Evolutionary conservation across 2,797 vertebrate genomes (phyloP).

Genomic region (Menidia menidia): DNA sequence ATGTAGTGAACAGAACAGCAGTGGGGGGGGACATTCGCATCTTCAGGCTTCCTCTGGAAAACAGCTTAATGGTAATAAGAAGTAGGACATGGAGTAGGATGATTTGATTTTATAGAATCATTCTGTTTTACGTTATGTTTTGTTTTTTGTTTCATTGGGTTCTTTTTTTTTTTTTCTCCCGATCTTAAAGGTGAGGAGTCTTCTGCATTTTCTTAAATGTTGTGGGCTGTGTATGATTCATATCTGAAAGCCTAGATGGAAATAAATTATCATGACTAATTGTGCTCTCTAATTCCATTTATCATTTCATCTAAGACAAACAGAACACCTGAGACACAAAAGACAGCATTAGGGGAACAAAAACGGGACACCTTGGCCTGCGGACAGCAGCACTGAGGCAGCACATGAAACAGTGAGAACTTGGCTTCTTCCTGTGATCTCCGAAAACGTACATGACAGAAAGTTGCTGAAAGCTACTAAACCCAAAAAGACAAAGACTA

Average conservation of each 20-base stretch:
- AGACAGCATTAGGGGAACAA: background rate
- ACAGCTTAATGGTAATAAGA: constrained; percentile 36
- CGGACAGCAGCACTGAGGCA: constrained; percentile 7
- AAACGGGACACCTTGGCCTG: constrained; percentile 2
- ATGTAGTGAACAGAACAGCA: constrained; percentile 37
- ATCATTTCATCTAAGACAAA: constrained; percentile 2
- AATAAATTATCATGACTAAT: constrained; percentile 28
- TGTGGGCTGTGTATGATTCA: constrained; percentile 39
- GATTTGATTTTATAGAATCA: constrained; percentile 45
- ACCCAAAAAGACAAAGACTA: constrained; percentile 43
- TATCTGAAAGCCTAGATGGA: constrained; percentile 30
- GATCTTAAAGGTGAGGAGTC: constrained; percentile 47
- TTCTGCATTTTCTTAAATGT: constrained; percentile 38
- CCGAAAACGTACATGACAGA: constrained; percentile 49
- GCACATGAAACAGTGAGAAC: constrained; percentile 25
- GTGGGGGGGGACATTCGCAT: constrained; percentile 22
- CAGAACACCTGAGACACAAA: background rate
- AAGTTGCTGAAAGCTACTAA: constrained; percentile 42
- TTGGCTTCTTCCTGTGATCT: constrained; percentile 38
- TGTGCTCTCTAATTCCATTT: constrained; percentile 16
- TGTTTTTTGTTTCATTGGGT: too few relatives aligned
- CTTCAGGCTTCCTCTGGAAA: constrained; percentile 39
- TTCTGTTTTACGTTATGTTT: constrained; percentile 2
- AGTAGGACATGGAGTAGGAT: constrained; percentile 62
- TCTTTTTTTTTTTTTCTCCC: constrained; percentile 10